These are phyloP conservation scores for Aphidius colemani DNA, from an alignment of 2,888 invertebrate species.

Conservation along the genomic window DNA sequence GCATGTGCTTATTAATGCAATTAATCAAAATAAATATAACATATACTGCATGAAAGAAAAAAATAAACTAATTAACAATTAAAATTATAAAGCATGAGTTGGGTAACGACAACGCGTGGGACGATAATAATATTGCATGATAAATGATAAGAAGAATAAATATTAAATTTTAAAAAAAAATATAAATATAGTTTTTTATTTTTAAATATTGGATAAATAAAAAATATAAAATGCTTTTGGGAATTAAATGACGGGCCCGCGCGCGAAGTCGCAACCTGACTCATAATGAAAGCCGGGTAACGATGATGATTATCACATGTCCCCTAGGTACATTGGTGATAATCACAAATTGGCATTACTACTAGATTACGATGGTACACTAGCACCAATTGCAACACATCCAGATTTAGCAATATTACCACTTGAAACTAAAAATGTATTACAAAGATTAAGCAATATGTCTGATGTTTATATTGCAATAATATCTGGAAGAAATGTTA, in stretches of 20 bases:
- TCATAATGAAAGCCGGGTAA: slow-evolving; percentile 56
- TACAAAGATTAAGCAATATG: slow-evolving; percentile 81
- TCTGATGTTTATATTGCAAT: slow-evolving; percentile 87
- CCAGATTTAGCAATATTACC: slow-evolving; percentile 87
- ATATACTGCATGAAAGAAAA: not conserved
- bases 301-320: slow-evolving; percentile 55
- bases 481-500: slow-evolving; percentile 83
- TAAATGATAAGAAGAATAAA: slow-evolving; percentile 17
- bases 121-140: slow-evolving; percentile 20
- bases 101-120: slow-evolving; percentile 54
- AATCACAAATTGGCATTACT: slow-evolving; percentile 83
- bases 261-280: slow-evolving; percentile 51
- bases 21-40: not conserved
- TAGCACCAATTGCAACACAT: slow-evolving; percentile 87
- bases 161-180: slow-evolving; percentile 15
- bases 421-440: slow-evolving; percentile 80
- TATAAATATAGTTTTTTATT: slow-evolving; percentile 12
- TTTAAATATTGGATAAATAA: slow-evolving; percentile 13
- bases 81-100: slow-evolving; percentile 47
- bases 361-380: slow-evolving; percentile 86
- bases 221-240: slow-evolving; percentile 25
- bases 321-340: slow-evolving; percentile 79
- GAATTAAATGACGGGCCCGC: slow-evolving; percentile 49
- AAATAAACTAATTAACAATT: not conserved
- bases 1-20: slow-evolving; percentile 41